These are phyloP conservation scores for Axinella damicornis DNA, from an alignment of 37 sponge, comb jelly and placozoan genomes.

Conservation along the genomic window DNA sequence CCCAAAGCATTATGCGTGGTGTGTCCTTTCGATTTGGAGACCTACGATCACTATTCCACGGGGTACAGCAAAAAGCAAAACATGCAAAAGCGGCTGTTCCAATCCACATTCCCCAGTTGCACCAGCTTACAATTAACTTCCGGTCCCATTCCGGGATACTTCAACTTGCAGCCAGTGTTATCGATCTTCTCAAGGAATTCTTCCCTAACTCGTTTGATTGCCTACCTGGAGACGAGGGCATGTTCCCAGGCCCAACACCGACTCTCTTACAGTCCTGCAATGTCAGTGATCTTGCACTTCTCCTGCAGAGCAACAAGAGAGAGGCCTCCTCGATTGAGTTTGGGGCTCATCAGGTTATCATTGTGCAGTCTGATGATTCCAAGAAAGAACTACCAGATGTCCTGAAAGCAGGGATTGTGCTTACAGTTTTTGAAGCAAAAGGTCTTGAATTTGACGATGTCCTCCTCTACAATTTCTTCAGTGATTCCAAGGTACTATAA, in stretches of 20 bases:
- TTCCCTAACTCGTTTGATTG: constrained; percentile 76
- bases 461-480: constrained; percentile 86
- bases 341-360: constrained; percentile 87
- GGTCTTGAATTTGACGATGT: constrained; percentile 93
- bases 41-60: background rate
- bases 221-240: constrained; percentile 48
- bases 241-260: constrained; percentile 70
- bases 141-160: constrained; percentile 80
- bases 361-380: constrained; percentile 8
- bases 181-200: constrained; percentile 53
- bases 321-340: constrained; percentile 71
- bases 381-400: background rate
- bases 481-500: constrained; percentile 86
- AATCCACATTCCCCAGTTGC: background rate
- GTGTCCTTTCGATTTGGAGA: constrained; percentile 83
- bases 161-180: constrained; percentile 71
- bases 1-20: constrained; percentile 87
- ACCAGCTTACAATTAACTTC: constrained; percentile 65
- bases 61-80: background rate
- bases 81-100: background rate
- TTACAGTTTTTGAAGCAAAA: constrained; percentile 87
- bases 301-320: constrained; percentile 51
- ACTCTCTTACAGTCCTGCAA: constrained; percentile 31
- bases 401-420: constrained; percentile 52
- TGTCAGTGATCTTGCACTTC: constrained; percentile 50